These are phyloP conservation scores for Dynastes tityus DNA, from an alignment of 2,888 invertebrate species.

Conservation along the genomic window DNA sequence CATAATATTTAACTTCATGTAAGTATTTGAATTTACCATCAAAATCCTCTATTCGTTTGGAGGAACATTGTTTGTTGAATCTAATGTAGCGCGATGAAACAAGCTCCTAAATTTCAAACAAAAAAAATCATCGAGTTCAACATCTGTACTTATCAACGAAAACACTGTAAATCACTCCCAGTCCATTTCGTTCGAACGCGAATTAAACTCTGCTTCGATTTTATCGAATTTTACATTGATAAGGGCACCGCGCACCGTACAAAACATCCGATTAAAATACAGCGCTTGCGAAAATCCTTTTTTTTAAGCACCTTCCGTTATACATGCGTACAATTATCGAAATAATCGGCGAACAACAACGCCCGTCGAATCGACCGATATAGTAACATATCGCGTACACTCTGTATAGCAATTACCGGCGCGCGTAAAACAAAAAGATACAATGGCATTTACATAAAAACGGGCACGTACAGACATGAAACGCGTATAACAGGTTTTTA, in stretches of 20 bases:
- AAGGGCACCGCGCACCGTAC: constrained; percentile 5
- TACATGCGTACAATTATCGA: constrained; percentile 15
- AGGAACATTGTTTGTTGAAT: no score
- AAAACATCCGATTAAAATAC: constrained; percentile 27
- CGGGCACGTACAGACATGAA: constrained; percentile 20
- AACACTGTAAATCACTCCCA: no score
- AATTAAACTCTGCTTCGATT: neutral
- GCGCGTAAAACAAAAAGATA: constrained; percentile 19
- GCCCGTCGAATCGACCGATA: neutral
- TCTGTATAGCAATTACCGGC: constrained; percentile 29
- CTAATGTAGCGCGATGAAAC: constrained; percentile 5
- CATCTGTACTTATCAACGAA: no score
- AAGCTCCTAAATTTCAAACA: neutral
- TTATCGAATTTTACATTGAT: constrained; percentile 12
- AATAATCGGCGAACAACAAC: constrained; percentile 17
- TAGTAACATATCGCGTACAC: constrained; percentile 28
- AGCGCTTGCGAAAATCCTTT: neutral
- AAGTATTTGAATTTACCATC: no score
- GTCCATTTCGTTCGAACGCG: neutral
- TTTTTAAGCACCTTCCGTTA: neutral
- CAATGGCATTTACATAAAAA: constrained; percentile 38
- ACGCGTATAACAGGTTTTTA: constrained; percentile 41
- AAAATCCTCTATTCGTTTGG: no score
- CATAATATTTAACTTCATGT: no score
- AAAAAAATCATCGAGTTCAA: no score